A percentile compares a stretch with the other conserved stretches of the same genome.
phyloP scores from a whole-genome alignment of 64 coral and sea anemone genomes.

The Montipora sp. region DNA sequence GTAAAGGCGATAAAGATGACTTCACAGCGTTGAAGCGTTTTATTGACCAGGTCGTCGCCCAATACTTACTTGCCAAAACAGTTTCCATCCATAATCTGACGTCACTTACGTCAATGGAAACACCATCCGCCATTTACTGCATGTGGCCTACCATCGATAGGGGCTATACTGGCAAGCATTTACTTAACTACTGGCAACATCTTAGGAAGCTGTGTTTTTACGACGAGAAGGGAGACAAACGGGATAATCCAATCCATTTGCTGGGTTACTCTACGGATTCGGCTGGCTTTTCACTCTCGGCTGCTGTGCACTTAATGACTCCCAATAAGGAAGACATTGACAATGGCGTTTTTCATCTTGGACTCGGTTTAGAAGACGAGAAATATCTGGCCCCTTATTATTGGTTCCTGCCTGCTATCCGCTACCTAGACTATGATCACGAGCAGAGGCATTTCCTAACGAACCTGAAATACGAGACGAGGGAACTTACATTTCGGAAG shows the following conservation, averaged over 20 bases:
- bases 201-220: slow-evolving; percentile 37
- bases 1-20: not conserved
- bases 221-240: slow-evolving; percentile 1
- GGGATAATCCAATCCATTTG: slow-evolving; percentile 39
- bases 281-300: slow-evolving; percentile 64
- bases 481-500: slow-evolving; percentile 56
- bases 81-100: slow-evolving; percentile 40
- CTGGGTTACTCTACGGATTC: slow-evolving; percentile 69
- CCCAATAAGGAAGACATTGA: not conserved
- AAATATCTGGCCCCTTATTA: slow-evolving; percentile 60
- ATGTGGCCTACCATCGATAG: slow-evolving; percentile 44
- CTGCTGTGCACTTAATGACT: slow-evolving; percentile 44
- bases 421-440: slow-evolving; percentile 44
- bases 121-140: slow-evolving; percentile 34
- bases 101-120: too few relatives aligned
- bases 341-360: slow-evolving; percentile 21
- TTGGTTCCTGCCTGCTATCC: slow-evolving; percentile 56
- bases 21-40: too few relatives aligned
- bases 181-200: slow-evolving; percentile 32
- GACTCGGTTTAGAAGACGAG: slow-evolving; percentile 48
- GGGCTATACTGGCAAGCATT: not conserved
- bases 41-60: slow-evolving; percentile 23
- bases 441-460: slow-evolving; percentile 57
- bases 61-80: slow-evolving; percentile 45
- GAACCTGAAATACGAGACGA: slow-evolving; percentile 64